Base-by-base conservation (phyloP, 1,140 invertebrate species). In the Zaprionus gabonicus region DNA sequence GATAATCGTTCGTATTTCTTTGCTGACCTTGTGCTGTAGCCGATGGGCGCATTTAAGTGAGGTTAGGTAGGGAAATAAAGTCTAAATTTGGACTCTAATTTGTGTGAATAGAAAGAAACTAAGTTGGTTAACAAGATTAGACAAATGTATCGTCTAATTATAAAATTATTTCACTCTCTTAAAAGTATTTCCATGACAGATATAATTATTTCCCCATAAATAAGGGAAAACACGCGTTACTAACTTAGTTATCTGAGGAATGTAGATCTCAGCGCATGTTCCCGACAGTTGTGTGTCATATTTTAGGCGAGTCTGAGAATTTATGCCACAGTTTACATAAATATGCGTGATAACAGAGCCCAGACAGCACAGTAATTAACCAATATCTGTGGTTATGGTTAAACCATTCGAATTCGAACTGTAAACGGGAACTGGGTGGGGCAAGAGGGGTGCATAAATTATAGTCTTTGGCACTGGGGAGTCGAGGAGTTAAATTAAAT, bases 391-490 rank as follows among this genome's bases (percentile, higher is more conserved):
- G 71, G 67, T 71, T 78, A 80, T 80, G 46, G 66, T 62, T 77
- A 64, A 74, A 49, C 60, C 65, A 80, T 82, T 76, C 68, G 49
- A 71, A 72, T 76, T 69, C 71, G 73, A 78, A 74, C 63, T 20
- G 25, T 20, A 34, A 46, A 17, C 2, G 15, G 25, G 4, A 34
- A 34, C 2, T 34, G 25, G 13, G 34, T 9, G n/a, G n/a, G 53
- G 20, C 36, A 34, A 12, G 51, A 62, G 66, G 81, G 81, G 60
- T 88, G 83, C 70, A 86, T 86, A 86, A 87, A 86, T 86, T 88
- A 86, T 63, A 66, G 84, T 72, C 63, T 74, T 69, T 71, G 76
- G 72, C 76, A 83, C 67, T 67, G 65, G n/a, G 64, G 64, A 69
- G 69, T 65, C 51, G 66, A 34, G 65, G 66, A 34, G 65, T 57